Base-by-base conservation (phyloP, 2,113 vertebrate genomes). In the Mandrillus leucophaeus region DNA sequence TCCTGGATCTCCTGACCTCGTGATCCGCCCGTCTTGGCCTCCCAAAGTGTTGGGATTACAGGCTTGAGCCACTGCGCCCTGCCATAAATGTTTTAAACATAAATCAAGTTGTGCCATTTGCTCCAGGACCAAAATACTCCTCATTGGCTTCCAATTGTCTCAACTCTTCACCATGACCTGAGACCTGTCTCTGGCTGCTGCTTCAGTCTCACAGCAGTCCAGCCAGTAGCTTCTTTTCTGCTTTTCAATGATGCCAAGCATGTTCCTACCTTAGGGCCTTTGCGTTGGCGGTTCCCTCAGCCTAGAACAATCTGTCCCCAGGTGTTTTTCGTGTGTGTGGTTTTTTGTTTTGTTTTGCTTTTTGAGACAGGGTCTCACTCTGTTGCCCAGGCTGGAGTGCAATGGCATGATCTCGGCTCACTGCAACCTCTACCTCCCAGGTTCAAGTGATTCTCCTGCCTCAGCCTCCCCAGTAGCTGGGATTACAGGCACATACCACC, bases 201-300 rank as follows among this genome's bases (percentile, higher is more conserved):
- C 64, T 85, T 64, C 13, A 48, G 1, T 8, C 88, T 59, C n/a
- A 38, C 35, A 50, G 35, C 52, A 88, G 79, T 80, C 64, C 43
- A 89, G 32, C 20, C 43, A 25, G 4, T 2, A 52, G 79, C 79
- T 76, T 81, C 80, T 83, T 88, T 61, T 78, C 23, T 97, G 52
- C 66, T 91, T 95, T 94, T 75, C 84, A 92, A 78, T 96, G 84
- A 92, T 50, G 79, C 7, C 20, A 43, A 23, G 0, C 61, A 55
- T 73, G 52, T 75, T 90, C 6, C 48, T 66, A 57, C 88, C 85
- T 86, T 82, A 20, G 55, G 94, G 93, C 73, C 95, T 94, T 93
- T 75, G 76, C 43, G 10, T 68, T 23, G 40, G n/a, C 72, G 14
- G 3, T 66, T 88, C 61, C n/a, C 72, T 85, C 17, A 35, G 64